Conservation (phyloP, 1,140 invertebrate species). For the Drosophila bocqueti region DNA sequence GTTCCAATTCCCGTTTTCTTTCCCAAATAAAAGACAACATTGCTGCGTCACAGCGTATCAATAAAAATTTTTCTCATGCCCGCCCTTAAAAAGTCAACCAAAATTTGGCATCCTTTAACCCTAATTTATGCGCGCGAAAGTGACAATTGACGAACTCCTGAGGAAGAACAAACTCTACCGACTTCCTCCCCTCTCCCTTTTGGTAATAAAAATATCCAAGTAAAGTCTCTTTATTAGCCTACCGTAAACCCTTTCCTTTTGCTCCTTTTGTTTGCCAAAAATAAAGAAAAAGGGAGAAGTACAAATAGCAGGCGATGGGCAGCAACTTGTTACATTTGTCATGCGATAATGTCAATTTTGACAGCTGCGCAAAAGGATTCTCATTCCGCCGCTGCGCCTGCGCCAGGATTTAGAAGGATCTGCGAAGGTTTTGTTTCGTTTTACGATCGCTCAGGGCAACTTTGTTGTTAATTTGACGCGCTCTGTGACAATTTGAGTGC, state of each 20-base stretch:
- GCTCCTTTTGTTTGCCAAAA: conserved; percentile 60
- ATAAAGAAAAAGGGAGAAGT: conserved; percentile 11
- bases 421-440: conserved; percentile 19
- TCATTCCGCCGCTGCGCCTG: conserved; percentile 29
- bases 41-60: conserved; percentile 71
- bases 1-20: conserved; percentile 10
- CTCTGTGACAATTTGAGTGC: conserved; percentile 64
- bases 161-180: not conserved
- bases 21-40: not conserved
- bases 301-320: conserved; percentile 44
- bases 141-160: conserved; percentile 81
- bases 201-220: conserved; percentile 83
- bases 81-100: conserved; percentile 24
- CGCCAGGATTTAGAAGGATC: conserved; percentile 17
- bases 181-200: conserved; percentile 13
- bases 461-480: conserved; percentile 81
- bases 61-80: conserved; percentile 80
- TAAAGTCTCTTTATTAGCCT: conserved; percentile 79
- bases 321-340: conserved; percentile 84
- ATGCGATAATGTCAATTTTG: conserved; percentile 83
- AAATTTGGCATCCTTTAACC: conserved; percentile 69
- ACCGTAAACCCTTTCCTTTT: conserved; percentile 55
- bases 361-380: conserved; percentile 78
- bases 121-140: conserved; percentile 80
- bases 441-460: conserved; percentile 66